Conservation (phyloP, 2,113 vertebrate genomes). For the Hemiprocne comata region DNA sequence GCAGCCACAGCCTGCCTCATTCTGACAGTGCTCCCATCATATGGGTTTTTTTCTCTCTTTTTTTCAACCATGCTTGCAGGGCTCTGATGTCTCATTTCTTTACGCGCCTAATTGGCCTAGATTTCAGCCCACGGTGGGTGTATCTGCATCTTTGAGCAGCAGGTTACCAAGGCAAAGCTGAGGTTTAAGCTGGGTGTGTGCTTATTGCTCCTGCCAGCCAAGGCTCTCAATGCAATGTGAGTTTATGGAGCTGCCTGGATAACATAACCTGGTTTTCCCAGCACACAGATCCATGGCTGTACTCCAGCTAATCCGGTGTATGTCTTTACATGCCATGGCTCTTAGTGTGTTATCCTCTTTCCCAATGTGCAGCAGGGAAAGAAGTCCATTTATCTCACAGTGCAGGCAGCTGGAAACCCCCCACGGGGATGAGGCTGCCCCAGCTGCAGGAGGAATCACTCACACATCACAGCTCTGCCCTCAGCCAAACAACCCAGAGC, state of each 20-base stretch:
- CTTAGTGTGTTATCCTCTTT: background rate
- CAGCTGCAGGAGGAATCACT: background rate
- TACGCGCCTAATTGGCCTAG: background rate
- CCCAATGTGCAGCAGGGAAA: background rate
- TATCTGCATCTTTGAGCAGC: background rate
- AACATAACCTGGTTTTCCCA: background rate
- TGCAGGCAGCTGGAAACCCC: background rate
- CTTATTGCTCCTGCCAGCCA: background rate
- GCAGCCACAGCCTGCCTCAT: background rate
- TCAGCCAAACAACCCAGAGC: background rate
- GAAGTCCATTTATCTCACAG: background rate
- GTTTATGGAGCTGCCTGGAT: background rate
- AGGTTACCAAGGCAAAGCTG: background rate
- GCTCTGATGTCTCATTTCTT: background rate
- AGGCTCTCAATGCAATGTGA: accelerated
- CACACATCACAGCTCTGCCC: background rate
- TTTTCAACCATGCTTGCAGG: background rate
- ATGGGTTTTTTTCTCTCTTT: background rate
- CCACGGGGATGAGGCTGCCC: background rate
- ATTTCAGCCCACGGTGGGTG: background rate
- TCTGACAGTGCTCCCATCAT: background rate
- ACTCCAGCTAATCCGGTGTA: background rate
- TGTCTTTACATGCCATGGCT: background rate
- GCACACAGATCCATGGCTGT: accelerated
- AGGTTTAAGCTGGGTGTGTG: background rate